Evolutionary conservation across 2,888 invertebrate genomes (phyloP), one percentile per base, ranked within the genome.

Genomic region (Sisyra nigra): DNA sequence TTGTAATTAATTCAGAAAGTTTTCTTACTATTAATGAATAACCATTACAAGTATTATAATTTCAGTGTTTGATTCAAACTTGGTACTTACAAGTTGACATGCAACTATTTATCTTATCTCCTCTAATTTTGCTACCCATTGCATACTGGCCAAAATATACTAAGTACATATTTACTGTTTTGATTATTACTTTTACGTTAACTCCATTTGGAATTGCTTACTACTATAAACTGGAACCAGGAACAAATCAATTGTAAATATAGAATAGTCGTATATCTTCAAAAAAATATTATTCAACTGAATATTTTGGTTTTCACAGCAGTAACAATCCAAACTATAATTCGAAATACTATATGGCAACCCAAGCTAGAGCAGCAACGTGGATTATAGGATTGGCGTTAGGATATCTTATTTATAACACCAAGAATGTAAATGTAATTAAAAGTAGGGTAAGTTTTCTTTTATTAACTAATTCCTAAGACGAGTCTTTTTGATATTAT

Each of bases 61-160:
- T 44, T 42, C 15, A 50, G 41, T 41, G 41, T 46, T 50, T 62
- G 49, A 50, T 51, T 39, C 60, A 60, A 43, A 53, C 57, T 2
- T 63, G 63, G 61, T 61, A 61, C 47, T 48, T 62, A 9, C 54
- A 59, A 4, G 58, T 62, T 10, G 60, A 61, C 32, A 61, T 60
- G 59, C 60, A 62, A 47, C 49, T 60, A 17, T 60, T 54, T 46
- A 55, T 53, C 52, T 44, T 59, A 34, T 57, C 60, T 2, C 60
- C 60, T 7, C 33, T 61, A 4, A 50, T 62, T 3, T 47, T 61
- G 10, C 53, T 55, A 40, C 57, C 60, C 4, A 46, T 60, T 2
- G 52, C 53, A 42, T 54, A 52, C 11, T 31, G 17, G 8, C 18
- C 17, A 14, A 17, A 24, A 44, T 14, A 55, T 3, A 57, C 57